phyloP scores from a whole-genome alignment of 2,797 vertebrate genomes.

The Tapirus indicus region DNA sequence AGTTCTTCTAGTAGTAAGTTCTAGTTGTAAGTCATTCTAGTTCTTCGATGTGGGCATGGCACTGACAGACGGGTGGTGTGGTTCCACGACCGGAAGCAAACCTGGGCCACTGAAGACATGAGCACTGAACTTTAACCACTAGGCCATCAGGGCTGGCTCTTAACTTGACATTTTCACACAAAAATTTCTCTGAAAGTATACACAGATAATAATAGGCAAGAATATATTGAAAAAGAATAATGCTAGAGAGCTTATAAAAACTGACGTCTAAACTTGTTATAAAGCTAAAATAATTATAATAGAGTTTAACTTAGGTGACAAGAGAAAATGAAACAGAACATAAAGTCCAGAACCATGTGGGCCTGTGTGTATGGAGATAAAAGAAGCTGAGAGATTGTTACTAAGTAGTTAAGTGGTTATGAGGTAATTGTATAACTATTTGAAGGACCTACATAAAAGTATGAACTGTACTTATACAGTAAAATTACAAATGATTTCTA shows the following conservation, averaged over 20 bases:
- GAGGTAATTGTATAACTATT: background rate
- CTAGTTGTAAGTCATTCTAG: too few relatives aligned
- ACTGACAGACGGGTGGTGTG: too few relatives aligned
- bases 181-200: slow-evolving; percentile 52
- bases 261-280: background rate
- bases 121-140: too few relatives aligned
- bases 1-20: too few relatives aligned
- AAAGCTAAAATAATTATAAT: background rate
- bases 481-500: slow-evolving; percentile 59
- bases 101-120: too few relatives aligned
- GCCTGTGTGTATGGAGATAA: background rate
- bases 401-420: background rate
- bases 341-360: background rate
- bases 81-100: too few relatives aligned
- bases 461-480: background rate
- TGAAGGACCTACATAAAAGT: background rate
- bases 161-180: slow-evolving; percentile 17
- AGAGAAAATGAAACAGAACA: slow-evolving; percentile 2
- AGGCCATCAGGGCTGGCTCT: too few relatives aligned
- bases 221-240: slow-evolving; percentile 46
- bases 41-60: too few relatives aligned
- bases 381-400: slow-evolving; percentile 1
- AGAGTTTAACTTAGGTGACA: background rate
- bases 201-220: background rate
- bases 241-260: background rate